phyloP scores from a whole-genome alignment of 2,888 invertebrate genomes.

The Plebejus melissa region DNA sequence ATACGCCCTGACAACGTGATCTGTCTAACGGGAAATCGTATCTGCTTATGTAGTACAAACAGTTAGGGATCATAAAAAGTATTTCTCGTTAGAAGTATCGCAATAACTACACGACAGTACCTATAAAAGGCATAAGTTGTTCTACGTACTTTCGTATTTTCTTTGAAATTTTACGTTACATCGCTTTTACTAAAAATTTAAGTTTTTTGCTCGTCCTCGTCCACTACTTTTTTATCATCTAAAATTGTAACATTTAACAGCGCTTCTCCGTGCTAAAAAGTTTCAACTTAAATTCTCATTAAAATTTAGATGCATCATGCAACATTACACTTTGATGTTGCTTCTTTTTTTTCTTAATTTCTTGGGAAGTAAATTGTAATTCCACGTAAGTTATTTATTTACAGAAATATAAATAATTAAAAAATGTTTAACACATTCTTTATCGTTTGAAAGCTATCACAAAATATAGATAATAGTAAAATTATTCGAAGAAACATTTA shows the following conservation, averaged over 20 bases:
- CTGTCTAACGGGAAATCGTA: constrained; percentile 15
- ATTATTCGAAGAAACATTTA: background rate
- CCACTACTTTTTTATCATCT: background rate
- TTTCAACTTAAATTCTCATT: constrained; percentile 4
- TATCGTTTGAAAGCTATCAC: background rate
- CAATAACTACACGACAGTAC: background rate
- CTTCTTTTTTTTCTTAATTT: background rate
- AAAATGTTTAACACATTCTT: background rate
- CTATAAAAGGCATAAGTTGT: background rate
- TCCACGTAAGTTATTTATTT: background rate
- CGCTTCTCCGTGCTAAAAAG: constrained; percentile 7
- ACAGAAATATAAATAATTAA: background rate
- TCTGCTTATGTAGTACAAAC: background rate
- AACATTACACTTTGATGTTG: constrained; percentile 9
- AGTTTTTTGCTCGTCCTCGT: background rate
- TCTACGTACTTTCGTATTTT: background rate
- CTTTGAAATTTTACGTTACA: background rate
- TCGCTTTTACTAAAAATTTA: background rate
- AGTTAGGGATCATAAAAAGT: background rate
- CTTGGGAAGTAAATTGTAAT: background rate
- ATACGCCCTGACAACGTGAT: constrained; percentile 20
- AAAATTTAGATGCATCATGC: constrained; percentile 16
- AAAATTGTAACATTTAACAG: constrained; percentile 11
- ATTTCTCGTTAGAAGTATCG: background rate
- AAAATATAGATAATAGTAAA: background rate